Conservation (phyloP, 2,797 vertebrate genomes). For the Pseudopleuronectes americanus region DNA sequence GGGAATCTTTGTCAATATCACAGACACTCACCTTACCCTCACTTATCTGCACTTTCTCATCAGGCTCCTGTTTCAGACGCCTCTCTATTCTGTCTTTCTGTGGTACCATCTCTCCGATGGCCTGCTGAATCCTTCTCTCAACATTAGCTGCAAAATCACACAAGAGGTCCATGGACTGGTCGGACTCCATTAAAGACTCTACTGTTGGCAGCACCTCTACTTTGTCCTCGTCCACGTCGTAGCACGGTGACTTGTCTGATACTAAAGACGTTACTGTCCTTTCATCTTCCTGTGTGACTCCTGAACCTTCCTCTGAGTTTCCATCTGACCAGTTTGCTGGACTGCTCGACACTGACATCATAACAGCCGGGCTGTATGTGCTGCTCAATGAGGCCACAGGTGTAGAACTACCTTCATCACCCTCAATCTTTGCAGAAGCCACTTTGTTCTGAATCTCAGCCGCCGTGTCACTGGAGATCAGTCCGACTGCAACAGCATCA, state of each 20-base stretch:
- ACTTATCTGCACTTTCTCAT: constrained; percentile 19
- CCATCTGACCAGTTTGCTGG: constrained; percentile 37
- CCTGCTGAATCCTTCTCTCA: constrained; percentile 79
- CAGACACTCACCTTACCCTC: background rate
- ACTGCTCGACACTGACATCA: constrained; percentile 44
- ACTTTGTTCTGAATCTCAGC: constrained; percentile 68
- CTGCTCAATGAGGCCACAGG: constrained; percentile 56
- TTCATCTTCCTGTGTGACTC: background rate
- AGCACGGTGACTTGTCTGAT: constrained; percentile 27
- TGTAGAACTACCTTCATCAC: constrained; percentile 49
- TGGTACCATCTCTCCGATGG: constrained; percentile 70
- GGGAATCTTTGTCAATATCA: constrained; percentile 13
- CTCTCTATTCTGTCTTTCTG: constrained; percentile 26
- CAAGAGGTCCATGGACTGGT: constrained; percentile 76
- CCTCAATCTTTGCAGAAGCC: constrained; percentile 41
- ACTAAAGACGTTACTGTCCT: constrained; percentile 5
- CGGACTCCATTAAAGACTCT: constrained; percentile 34
- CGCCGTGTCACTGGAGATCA: constrained; percentile 83
- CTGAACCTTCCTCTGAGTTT: constrained; percentile 24
- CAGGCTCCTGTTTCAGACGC: constrained; percentile 13
- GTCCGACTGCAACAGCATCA: constrained; percentile 81
- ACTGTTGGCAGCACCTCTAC: constrained; percentile 17
- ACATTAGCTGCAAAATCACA: constrained; percentile 75
- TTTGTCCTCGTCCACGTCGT: constrained; percentile 31
- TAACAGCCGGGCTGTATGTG: constrained; percentile 43